Conservation (phyloP, 2,888 invertebrate genomes). For the Eustalomyia histrio region DNA sequence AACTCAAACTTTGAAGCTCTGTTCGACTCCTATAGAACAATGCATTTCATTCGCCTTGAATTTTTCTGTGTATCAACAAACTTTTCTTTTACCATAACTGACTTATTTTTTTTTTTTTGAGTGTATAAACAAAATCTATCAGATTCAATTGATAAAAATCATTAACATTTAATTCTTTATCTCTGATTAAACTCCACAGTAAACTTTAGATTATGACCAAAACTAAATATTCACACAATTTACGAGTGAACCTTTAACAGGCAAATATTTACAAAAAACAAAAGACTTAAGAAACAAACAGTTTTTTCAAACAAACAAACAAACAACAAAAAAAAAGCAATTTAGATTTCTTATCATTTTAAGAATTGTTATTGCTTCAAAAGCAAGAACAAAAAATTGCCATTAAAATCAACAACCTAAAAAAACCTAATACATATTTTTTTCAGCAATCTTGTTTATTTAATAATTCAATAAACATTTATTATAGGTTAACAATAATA, state of each 20-base stretch:
- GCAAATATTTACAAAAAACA: constrained; percentile 25
- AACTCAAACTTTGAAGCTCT: no score
- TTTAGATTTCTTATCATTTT: constrained; percentile 51
- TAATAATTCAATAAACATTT: constrained; percentile 32
- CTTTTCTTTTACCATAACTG: no score
- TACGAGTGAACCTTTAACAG: background rate
- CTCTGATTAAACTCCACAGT: background rate
- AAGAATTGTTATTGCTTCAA: constrained; percentile 19
- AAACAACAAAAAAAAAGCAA: constrained; percentile 20
- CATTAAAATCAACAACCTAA: constrained; percentile 2
- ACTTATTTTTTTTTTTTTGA: no score
- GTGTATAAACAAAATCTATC: no score
- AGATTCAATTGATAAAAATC: background rate
- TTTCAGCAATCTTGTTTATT: constrained; percentile 28
- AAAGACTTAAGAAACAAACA: constrained; percentile 45
- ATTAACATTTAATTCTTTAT: background rate
- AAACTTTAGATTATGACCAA: background rate
- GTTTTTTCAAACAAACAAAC: background rate
- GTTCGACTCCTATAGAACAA: no score
- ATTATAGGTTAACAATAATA: constrained; percentile 30
- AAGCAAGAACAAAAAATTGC: background rate
- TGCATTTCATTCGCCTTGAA: no score
- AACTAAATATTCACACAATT: background rate
- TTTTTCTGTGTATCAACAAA: no score
- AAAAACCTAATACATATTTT: background rate